A percentile compares a stretch with the other conserved stretches of the same genome.
These are phyloP conservation scores for Melinaea marsaeus DNA, from an alignment of 2,888 invertebrate species.

Conservation along the genomic window DNA sequence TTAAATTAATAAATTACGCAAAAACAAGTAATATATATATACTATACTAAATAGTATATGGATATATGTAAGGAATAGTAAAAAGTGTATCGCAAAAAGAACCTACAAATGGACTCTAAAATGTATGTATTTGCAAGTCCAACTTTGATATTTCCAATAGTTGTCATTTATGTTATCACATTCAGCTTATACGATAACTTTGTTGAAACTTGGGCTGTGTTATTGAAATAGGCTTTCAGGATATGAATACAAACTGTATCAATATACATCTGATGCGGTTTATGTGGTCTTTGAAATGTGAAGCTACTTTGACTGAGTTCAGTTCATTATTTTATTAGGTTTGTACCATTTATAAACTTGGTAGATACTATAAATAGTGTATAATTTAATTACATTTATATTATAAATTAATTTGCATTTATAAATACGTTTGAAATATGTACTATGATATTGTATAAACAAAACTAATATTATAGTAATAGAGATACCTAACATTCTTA, in stretches of 20 bases:
- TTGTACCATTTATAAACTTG: no score
- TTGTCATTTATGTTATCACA: conserved; percentile 7
- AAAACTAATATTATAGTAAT: neutral
- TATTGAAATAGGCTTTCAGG: conserved; percentile 19
- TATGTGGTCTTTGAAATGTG: conserved; percentile 4
- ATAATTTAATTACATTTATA: no score
- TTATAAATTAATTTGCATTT: no score
- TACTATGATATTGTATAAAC: neutral
- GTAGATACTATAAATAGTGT: no score
- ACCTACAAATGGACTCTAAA: neutral
- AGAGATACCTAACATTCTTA: conserved; percentile 1
- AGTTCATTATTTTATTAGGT: neutral
- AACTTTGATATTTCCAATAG: conserved; percentile 2
- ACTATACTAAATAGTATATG: no score
- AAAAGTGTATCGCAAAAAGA: neutral
- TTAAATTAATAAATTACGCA: no score
- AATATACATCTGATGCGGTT: conserved; percentile 8
- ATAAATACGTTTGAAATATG: no score
- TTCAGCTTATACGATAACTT: conserved; percentile 9
- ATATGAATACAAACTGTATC: conserved; percentile 10
- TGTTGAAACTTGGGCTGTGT: conserved; percentile 9
- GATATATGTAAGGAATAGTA: no score
- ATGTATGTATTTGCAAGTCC: neutral
- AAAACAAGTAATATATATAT: no score
- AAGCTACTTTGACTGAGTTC: conserved; percentile 1